Percentiles rank a stretch among this genome's conserved stretches.
phyloP scores from a whole-genome alignment of 1,140 invertebrate species.

The Periplaneta americana region DNA sequence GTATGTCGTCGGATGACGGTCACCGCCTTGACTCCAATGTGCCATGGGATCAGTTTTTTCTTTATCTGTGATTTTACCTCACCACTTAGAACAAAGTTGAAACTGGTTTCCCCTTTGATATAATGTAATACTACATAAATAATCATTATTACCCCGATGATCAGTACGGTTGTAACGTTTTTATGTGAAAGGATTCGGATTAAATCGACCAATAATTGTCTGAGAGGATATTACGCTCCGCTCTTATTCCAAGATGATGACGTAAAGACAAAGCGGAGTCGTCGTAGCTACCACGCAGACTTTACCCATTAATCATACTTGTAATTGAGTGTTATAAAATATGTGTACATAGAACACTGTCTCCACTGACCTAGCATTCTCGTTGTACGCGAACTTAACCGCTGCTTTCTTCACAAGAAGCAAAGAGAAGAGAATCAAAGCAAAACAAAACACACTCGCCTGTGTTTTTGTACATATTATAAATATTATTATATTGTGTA shows the following conservation, averaged over 20 bases:
- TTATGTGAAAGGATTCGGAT: neutral
- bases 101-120: neutral
- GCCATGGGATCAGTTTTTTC: slow-evolving; percentile 8
- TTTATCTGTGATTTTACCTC: slow-evolving; percentile 6
- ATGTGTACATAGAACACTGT: neutral
- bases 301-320: neutral
- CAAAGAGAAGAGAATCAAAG: neutral
- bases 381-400: neutral
- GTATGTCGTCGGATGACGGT: neutral
- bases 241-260: neutral
- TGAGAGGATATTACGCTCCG: neutral
- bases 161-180: neutral
- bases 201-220: neutral
- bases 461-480: neutral
- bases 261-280: too few species aligned
- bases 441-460: neutral
- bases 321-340: neutral
- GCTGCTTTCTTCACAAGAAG: neutral
- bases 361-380: neutral
- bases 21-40: neutral
- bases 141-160: neutral
- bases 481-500: neutral
- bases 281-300: neutral
- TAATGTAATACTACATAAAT: neutral
- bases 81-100: neutral